phyloP scores from a whole-genome alignment of 2,113 vertebrate species.

The Pelecanus crispus region DNA sequence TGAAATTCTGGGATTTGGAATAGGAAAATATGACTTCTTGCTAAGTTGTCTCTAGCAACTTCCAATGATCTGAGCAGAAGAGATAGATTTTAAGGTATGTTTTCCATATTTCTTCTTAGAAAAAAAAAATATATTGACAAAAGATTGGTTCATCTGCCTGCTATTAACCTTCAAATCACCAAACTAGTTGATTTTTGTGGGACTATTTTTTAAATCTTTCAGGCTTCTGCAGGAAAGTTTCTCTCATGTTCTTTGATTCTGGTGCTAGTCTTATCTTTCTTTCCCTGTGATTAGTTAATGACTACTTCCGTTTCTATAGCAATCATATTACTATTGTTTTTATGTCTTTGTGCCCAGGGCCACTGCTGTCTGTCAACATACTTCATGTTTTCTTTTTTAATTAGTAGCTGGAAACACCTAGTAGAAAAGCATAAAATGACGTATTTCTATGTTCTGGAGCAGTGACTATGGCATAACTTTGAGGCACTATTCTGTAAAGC shows the following conservation, averaged over 20 bases:
- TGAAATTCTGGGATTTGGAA: neutral
- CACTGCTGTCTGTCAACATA: neutral
- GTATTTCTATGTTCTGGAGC: neutral
- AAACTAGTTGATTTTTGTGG: neutral
- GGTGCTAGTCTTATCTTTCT: neutral
- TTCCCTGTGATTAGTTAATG: neutral
- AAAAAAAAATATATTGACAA: neutral
- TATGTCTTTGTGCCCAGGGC: neutral
- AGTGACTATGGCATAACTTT: neutral
- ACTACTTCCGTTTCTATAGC: neutral
- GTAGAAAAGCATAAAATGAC: neutral
- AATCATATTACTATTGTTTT: slow-evolving; percentile 2
- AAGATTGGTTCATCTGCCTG: neutral
- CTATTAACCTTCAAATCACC: neutral
- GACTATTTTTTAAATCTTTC: neutral
- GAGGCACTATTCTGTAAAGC: neutral
- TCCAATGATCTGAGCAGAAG: neutral
- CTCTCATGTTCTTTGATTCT: neutral
- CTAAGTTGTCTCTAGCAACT: neutral
- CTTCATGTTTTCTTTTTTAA: slow-evolving; percentile 12
- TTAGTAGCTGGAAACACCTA: neutral
- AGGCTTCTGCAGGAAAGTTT: neutral
- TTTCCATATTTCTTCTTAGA: neutral
- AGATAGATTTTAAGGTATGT: neutral
- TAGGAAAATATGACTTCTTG: neutral